Percentiles rank a stretch among this genome's conserved stretches.
phyloP scores from a whole-genome alignment of 1,140 invertebrate species.

The Mycetomoellerius zeteki region DNA sequence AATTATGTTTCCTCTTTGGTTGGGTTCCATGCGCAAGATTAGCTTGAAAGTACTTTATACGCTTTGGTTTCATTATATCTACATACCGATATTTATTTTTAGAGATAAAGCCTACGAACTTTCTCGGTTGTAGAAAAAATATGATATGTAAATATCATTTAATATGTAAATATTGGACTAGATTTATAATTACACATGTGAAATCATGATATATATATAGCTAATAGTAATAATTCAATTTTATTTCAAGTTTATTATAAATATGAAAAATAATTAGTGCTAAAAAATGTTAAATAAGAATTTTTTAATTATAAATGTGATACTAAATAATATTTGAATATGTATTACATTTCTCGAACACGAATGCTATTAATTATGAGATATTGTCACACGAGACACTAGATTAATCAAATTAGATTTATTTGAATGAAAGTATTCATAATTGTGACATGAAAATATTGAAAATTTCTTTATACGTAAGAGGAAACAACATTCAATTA shows the following conservation, averaged over 20 bases:
- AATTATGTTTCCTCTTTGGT: constrained; percentile 10
- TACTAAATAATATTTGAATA: neutral
- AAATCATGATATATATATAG: neutral
- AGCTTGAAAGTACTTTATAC: neutral
- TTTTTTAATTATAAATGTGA: neutral
- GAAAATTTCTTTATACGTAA: neutral
- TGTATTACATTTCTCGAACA: neutral
- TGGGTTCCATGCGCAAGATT: neutral
- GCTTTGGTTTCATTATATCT: neutral
- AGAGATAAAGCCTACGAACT: neutral
- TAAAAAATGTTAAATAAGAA: neutral
- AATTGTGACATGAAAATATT: neutral
- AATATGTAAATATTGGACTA: neutral
- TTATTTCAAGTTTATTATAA: neutral
- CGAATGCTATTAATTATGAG: neutral
- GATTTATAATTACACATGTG: neutral
- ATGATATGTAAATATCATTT: neutral
- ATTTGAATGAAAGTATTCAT: neutral
- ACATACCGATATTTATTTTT: neutral
- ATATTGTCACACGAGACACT: neutral
- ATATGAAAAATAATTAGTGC: neutral
- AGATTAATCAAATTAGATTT: constrained; percentile 10
- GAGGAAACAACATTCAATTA: neutral
- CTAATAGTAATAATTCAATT: too few species aligned
- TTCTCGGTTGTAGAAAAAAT: neutral